Base-by-base conservation (phyloP, 2,888 invertebrate species). In the Adela reaumurella region DNA sequence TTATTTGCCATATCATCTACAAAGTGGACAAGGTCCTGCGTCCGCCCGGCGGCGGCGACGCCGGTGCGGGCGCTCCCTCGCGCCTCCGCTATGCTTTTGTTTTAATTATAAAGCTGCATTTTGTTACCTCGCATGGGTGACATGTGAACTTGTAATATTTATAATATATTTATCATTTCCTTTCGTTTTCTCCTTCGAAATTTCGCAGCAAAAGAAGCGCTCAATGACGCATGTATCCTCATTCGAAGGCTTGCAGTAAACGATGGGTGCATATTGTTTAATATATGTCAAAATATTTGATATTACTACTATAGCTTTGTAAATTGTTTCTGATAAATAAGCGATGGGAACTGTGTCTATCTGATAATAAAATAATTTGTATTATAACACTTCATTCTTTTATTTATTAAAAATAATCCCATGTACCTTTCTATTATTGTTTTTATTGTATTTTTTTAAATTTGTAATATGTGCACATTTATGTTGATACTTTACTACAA, bases 331-430 rank as follows among this genome's bases (percentile, higher is more conserved):
- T 82, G 81, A 83, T 83, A 83, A 83, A 83, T 83, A 83, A 83
- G 83, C 84, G 82, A 79, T 82, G 81, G 83, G 83, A 84, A 83
- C 83, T 83, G 83, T 85, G 85, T 85, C 84, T 84, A 83, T 83
- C 81, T 81, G 81, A 82, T 80, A 81, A 81, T 81, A 81, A 80
- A 83, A 84, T 84, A 84, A 85, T 84, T 85, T 85, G 84, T 85
- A 85, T 84, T 84, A 84, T 84, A 72, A 68, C 76, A 35, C n/a
- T 3, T 35, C 3, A 8, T 14, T 24, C 24, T 24, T 24, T 24
- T 8, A 24, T 24, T 24, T 24, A 53, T 52, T 49, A 48, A 41
- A 54, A 48, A 47, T 45, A 8, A 24, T 24, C 24, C 24, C n/a
- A n/a, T n/a, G n/a, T n/a, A n/a, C n/a, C n/a, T n/a, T n/a, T n/a